Conservation (phyloP, 2,113 vertebrate genomes). For the Anser brachyrhynchus region DNA sequence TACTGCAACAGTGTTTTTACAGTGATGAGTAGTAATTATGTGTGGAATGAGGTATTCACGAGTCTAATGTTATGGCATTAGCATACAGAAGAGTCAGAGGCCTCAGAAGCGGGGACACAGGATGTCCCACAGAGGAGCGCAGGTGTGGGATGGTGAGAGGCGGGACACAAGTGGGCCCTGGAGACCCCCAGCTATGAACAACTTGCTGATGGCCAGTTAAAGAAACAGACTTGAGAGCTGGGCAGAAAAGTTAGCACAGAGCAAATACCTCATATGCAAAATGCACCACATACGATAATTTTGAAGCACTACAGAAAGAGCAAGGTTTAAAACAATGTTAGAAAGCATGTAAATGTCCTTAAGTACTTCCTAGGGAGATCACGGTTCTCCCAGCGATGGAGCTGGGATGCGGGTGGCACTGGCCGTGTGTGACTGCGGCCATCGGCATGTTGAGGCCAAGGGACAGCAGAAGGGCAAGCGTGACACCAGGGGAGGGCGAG, state of each 20-base stretch:
- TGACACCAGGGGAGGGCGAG: background rate
- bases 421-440: background rate
- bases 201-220: background rate
- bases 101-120: background rate
- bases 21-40: background rate
- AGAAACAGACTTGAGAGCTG: background rate
- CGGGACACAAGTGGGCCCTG: too few relatives aligned
- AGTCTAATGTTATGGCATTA: background rate
- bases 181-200: background rate
- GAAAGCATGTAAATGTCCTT: background rate
- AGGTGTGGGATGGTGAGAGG: background rate
- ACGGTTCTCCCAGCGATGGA: background rate
- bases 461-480: background rate
- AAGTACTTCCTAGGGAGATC: background rate
- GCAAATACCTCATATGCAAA: background rate
- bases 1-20: background rate
- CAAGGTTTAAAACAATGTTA: background rate
- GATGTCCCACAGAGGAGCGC: background rate
- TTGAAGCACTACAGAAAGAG: background rate
- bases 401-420: background rate
- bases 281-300: background rate
- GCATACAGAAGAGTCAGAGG: background rate
- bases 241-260: background rate
- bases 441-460: background rate
- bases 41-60: background rate